These are phyloP conservation scores for Protophormia terraenovae DNA, from an alignment of 2,888 invertebrate genomes.

Conservation along the genomic window DNA sequence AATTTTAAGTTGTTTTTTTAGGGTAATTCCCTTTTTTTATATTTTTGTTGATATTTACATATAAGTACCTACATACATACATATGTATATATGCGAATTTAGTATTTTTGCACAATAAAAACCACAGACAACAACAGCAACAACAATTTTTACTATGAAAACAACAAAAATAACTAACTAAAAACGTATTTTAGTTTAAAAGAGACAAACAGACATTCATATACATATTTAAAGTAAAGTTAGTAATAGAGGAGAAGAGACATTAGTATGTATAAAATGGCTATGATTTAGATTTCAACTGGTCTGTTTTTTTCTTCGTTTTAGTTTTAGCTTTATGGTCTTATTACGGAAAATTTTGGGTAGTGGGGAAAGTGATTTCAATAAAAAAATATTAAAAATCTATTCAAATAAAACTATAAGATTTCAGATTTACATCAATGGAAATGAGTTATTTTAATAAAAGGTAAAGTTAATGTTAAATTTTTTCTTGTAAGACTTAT, in stretches of 20 bases:
- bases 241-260: not conserved
- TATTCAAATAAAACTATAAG: too few species aligned
- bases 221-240: not conserved
- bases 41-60: not conserved
- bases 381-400: not conserved
- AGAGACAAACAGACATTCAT: not conserved
- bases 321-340: not conserved
- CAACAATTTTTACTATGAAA: slow-evolving; percentile 48
- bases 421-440: too few species aligned
- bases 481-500: too few species aligned
- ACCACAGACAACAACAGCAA: slow-evolving; percentile 48
- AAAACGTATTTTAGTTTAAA: not conserved
- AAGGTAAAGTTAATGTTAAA: too few species aligned
- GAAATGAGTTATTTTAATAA: too few species aligned
- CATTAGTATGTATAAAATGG: not conserved
- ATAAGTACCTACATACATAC: not conserved
- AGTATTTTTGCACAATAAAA: slow-evolving; percentile 37
- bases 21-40: not conserved
- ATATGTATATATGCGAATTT: not conserved
- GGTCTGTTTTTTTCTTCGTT: not conserved
- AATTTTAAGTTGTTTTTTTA: slow-evolving; percentile 44
- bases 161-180: slow-evolving; percentile 22
- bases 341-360: not conserved
- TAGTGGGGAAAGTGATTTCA: not conserved
- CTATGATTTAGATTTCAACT: slow-evolving; percentile 18